Evolutionary conservation across 2,888 invertebrate genomes (phyloP).

Genomic region (Tanypteryx hageni): DNA sequence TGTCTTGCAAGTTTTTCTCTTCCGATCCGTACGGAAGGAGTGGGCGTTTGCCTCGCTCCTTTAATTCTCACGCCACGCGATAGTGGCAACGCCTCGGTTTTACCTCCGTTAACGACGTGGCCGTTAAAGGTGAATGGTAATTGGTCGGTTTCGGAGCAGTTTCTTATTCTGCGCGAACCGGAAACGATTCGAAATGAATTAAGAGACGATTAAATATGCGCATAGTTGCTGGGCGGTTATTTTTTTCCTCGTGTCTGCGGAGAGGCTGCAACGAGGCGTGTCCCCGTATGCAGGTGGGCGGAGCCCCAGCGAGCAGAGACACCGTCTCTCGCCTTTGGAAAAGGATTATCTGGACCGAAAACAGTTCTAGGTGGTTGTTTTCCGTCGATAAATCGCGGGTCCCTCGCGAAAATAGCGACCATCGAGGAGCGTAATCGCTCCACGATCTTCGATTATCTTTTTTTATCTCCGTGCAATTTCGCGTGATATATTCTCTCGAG

Average conservation of each 20-base stretch:
- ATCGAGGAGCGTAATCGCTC: background rate
- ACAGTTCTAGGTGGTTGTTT: background rate
- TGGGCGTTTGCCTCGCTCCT: background rate
- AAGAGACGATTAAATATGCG: background rate
- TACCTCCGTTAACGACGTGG: background rate
- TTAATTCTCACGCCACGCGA: background rate
- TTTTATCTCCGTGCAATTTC: background rate
- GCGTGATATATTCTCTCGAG: background rate
- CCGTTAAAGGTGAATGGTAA: background rate
- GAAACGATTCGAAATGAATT: background rate
- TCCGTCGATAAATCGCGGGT: background rate
- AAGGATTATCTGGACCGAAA: background rate
- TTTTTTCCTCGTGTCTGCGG: background rate
- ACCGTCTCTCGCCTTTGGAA: background rate
- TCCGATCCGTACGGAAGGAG: too few species aligned
- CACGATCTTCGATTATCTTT: background rate
- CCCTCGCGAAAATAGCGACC: background rate
- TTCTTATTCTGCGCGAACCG: background rate
- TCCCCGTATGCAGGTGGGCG: conserved; percentile 41
- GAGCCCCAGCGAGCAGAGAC: background rate
- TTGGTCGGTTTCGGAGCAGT: background rate
- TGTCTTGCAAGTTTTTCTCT: too few species aligned
- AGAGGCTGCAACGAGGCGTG: background rate
- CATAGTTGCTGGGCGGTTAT: background rate
- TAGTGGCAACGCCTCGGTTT: background rate